Evolutionary conservation across 1,140 invertebrate species (phyloP), one percentile per base, ranked within the genome.

Genomic region (Planococcus citri): DNA sequence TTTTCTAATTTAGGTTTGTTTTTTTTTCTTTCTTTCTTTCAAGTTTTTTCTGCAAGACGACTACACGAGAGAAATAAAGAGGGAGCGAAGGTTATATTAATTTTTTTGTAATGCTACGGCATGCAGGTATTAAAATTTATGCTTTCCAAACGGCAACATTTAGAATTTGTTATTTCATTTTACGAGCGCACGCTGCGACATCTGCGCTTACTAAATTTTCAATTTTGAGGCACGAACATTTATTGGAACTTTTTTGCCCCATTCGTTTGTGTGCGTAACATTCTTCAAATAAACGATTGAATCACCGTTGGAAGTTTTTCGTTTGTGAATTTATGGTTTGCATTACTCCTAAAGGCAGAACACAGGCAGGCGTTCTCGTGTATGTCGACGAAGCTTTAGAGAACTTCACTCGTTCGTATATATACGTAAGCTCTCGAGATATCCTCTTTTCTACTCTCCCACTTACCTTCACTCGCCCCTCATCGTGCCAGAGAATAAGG

Each of bases 41-140:
- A n/a, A n/a, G n/a, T n/a, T n/a, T n/a, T n/a, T n/a, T n/a, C n/a
- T n/a, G n/a, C n/a, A n/a, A n/a, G n/a, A n/a, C n/a, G n/a, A n/a
- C n/a, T 37, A 37, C 33, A 37, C 33, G 33, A 37, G 6, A 37
- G 33, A 14, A 51, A 20, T 17, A n/a, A 33, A 12, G 29, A 33
- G 12, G 3, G 29, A 33, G 29, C 3, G 29, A 33, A 33, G 4
- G 29, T 33, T 51, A 51, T 51, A 51, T 51, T 51, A 51, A 51
- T 51, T 51, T 51, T 51, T 51, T 51, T 51, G 41, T 51, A 51
- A 51, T 51, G 41, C 41, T 20, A 17, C 41, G 10, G 17, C 41
- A 51, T 51, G 41, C 41, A 51, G 41, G 41, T 51, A 51, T 51
- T 51, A 51, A 51, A 51, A 51, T 51, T 51, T 51, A 51, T 51